Conservation (phyloP, 2,113 vertebrate genomes). For the Bubalus kerabau region DNA sequence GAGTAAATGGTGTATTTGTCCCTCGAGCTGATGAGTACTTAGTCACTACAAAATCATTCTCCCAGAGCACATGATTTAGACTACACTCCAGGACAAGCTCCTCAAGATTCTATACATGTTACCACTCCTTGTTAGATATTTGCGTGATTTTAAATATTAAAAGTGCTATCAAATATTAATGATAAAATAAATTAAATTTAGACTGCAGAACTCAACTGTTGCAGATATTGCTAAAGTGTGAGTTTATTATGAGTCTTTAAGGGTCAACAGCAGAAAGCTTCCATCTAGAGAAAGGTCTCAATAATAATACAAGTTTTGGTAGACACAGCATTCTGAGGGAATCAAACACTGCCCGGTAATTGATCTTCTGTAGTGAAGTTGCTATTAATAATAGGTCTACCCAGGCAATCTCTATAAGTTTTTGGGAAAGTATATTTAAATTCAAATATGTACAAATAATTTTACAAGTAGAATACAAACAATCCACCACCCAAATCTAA, state of each 20-base stretch:
- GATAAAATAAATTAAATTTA: slow-evolving; percentile 71
- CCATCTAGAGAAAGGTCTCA: neutral
- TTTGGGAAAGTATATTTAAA: neutral
- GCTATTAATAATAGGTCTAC: neutral
- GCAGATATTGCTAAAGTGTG: slow-evolving; percentile 21
- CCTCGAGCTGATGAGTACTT: neutral
- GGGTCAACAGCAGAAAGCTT: neutral
- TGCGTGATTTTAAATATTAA: slow-evolving; percentile 74
- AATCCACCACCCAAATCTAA: neutral
- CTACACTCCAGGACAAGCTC: neutral
- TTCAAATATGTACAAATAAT: neutral
- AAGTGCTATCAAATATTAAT: slow-evolving; percentile 70
- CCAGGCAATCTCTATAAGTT: neutral
- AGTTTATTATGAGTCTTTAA: slow-evolving; percentile 46
- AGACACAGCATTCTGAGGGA: neutral
- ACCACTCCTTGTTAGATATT: slow-evolving; percentile 27
- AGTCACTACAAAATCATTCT: neutral
- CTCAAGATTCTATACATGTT: slow-evolving; percentile 53
- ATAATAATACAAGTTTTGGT: neutral
- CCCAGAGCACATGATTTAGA: slow-evolving; percentile 29
- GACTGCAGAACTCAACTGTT: slow-evolving; percentile 60
- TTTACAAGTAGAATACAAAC: neutral
- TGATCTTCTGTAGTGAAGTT: neutral
- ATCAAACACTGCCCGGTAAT: neutral
- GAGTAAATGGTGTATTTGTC: slow-evolving; percentile 38